Evolutionary conservation across 2,888 invertebrate genomes (phyloP).

Genomic region (Helleia helle): DNA sequence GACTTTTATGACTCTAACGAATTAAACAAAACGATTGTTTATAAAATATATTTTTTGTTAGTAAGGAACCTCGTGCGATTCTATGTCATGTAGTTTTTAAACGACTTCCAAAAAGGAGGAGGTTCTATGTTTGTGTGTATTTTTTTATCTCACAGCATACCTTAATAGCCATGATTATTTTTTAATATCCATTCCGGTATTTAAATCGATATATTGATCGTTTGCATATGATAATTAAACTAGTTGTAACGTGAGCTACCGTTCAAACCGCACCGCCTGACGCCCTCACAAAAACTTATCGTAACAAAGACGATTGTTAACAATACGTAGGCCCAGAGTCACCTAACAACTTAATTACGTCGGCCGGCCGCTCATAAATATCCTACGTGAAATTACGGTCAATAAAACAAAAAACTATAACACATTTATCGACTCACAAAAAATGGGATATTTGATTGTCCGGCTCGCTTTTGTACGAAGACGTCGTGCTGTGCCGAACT

Average conservation of each 20-base stretch:
- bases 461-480: constrained; percentile 59
- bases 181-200: too few relatives aligned
- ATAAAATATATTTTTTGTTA: too few relatives aligned
- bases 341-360: constrained; percentile 72
- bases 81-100: too few relatives aligned
- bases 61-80: too few relatives aligned
- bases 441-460: constrained; percentile 62
- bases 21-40: too few relatives aligned
- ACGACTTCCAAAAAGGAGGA: too few relatives aligned
- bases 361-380: constrained; percentile 70
- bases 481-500: constrained; percentile 52
- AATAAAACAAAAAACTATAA: constrained; percentile 71
- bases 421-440: constrained; percentile 71
- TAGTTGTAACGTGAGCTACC: constrained; percentile 38
- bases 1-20: too few relatives aligned
- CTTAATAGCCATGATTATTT: too few relatives aligned
- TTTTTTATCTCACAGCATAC: too few relatives aligned
- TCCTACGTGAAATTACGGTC: constrained; percentile 70
- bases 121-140: too few relatives aligned
- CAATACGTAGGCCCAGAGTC: constrained; percentile 57
- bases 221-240: background rate
- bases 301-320: constrained; percentile 55
- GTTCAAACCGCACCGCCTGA: constrained; percentile 44
- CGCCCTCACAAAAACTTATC: constrained; percentile 49
- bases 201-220: background rate